Evolutionary conservation across 2,888 invertebrate species (phyloP).

Genomic region (Leptopilina drosophilae): DNA sequence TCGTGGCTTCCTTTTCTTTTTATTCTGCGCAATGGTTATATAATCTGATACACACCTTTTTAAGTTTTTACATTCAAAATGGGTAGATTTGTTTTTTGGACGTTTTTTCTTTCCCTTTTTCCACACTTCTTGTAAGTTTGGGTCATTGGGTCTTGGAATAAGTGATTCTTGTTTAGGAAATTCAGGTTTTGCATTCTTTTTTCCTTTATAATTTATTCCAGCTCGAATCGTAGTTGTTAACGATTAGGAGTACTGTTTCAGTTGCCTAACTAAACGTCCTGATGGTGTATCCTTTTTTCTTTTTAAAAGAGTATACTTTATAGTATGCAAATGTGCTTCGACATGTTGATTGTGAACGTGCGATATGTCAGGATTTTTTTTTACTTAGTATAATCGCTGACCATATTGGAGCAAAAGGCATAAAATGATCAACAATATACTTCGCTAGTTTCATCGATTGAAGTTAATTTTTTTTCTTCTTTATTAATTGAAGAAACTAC

Average conservation of each 20-base stretch:
- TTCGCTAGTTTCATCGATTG: background rate
- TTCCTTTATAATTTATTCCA: background rate
- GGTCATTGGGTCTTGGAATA: background rate
- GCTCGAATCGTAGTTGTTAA: background rate
- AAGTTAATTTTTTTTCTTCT: background rate
- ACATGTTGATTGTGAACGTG: conserved; percentile 1
- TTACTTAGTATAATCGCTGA: background rate
- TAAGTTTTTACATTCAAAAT: background rate
- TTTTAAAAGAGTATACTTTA: background rate
- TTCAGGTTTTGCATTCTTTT: background rate
- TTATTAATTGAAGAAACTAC: too few species aligned
- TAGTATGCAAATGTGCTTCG: background rate
- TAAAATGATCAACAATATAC: conserved; percentile 2
- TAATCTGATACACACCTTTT: background rate
- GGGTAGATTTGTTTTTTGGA: background rate
- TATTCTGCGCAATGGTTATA: background rate
- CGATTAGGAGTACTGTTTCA: background rate
- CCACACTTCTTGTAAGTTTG: background rate
- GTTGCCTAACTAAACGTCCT: background rate
- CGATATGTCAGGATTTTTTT: background rate
- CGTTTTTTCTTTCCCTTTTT: background rate
- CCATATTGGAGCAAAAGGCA: background rate
- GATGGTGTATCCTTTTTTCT: background rate
- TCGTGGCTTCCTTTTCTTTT: background rate
- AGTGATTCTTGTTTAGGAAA: background rate